Evolutionary conservation across 2,113 vertebrate genomes (phyloP).

Genomic region (Albula glossodonta): DNA sequence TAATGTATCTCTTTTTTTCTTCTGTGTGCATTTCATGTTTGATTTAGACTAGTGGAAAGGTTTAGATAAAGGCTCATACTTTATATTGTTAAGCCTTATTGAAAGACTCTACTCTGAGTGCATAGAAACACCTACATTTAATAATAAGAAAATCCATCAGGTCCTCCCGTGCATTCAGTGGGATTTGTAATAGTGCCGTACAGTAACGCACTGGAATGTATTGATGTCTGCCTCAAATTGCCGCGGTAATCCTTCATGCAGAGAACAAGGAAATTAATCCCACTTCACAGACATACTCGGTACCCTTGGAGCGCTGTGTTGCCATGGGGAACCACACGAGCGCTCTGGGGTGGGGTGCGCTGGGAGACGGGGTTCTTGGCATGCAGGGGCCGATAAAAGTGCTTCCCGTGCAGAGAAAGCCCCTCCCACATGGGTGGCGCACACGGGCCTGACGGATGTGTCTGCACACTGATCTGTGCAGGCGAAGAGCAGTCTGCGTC

Average conservation of each 20-base stretch:
- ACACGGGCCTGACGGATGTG: not conserved
- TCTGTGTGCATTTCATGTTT: constrained; percentile 21
- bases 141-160: constrained; percentile 18
- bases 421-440: not conserved
- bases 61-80: constrained; percentile 24
- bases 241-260: constrained; percentile 45
- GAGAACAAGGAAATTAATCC: constrained; percentile 39
- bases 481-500: not conserved
- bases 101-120: constrained; percentile 23
- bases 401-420: not conserved
- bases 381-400: not conserved
- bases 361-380: not conserved
- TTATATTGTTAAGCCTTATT: constrained; percentile 16
- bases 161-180: constrained; percentile 18
- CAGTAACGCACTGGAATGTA: constrained; percentile 26
- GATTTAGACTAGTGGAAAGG: constrained; percentile 23
- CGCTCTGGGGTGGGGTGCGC: not conserved
- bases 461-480: not conserved
- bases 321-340: constrained; percentile 23
- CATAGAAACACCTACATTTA: constrained; percentile 30
- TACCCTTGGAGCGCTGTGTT: constrained; percentile 24
- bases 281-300: constrained; percentile 34
- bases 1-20: not conserved
- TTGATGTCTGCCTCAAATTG: constrained; percentile 43
- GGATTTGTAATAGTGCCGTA: constrained; percentile 12